These are phyloP conservation scores for Allobates femoralis DNA, from an alignment of 2,797 vertebrate species.

Conservation along the genomic window DNA sequence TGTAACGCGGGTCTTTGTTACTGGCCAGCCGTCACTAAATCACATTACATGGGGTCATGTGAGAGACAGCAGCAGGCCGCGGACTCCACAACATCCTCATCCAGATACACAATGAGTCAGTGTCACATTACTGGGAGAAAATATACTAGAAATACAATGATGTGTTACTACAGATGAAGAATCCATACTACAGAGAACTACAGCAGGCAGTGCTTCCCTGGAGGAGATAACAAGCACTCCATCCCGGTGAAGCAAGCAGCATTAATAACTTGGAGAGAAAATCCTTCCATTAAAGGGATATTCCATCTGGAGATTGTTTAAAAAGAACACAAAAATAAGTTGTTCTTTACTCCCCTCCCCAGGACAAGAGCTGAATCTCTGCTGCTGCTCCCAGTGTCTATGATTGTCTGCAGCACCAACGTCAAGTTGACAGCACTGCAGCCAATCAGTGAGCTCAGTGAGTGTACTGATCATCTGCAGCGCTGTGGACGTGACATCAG, in stretches of 20 bases:
- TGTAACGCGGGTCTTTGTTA: slow-evolving; percentile 22
- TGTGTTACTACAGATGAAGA: neutral
- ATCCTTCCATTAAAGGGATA: neutral
- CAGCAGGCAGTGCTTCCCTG: neutral
- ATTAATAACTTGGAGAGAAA: neutral
- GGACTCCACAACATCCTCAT: neutral
- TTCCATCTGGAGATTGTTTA: too few species aligned
- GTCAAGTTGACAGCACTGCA: too few species aligned
- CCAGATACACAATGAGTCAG: neutral
- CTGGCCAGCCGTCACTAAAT: neutral
- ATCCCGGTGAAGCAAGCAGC: neutral
- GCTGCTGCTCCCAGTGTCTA: too few species aligned
- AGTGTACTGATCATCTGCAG: too few species aligned
- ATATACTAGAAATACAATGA: neutral
- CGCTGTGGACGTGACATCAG: too few species aligned
- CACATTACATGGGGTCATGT: slow-evolving; percentile 43
- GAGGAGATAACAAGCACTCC: neutral
- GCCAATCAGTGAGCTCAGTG: too few species aligned
- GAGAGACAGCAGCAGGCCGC: slow-evolving; percentile 25
- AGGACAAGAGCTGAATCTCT: too few species aligned
- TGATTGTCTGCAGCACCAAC: too few species aligned
- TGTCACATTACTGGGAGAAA: neutral
- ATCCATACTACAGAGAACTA: neutral
- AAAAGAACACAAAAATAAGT: too few species aligned
- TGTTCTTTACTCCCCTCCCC: too few species aligned